Conservation (phyloP, 2,888 invertebrate species). For the Eremobia ochroleuca region DNA sequence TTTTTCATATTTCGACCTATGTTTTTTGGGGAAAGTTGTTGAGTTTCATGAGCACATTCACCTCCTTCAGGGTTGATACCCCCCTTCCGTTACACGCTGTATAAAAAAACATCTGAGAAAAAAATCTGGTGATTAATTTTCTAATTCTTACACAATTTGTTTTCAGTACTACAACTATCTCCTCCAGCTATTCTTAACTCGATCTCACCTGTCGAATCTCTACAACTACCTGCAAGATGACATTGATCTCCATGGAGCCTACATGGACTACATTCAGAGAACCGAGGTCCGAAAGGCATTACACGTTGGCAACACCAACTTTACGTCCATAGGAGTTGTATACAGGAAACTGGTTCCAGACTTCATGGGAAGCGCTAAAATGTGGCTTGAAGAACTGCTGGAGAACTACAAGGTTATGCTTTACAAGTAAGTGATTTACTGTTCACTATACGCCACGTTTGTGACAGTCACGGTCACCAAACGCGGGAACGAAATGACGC, state of each 20-base stretch:
- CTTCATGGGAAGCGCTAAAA: conserved; percentile 91
- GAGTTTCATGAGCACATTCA: too few relatives aligned
- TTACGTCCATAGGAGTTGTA: conserved; percentile 88
- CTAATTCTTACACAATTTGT: conserved; percentile 41
- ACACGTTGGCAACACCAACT: conserved; percentile 89
- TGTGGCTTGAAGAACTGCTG: conserved; percentile 89
- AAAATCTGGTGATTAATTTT: neutral
- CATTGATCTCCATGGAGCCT: conserved; percentile 81
- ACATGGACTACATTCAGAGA: conserved; percentile 85
- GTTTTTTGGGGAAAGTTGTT: too few relatives aligned
- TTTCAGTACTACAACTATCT: conserved; percentile 89
- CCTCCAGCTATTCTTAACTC: conserved; percentile 83
- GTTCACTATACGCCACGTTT: neutral
- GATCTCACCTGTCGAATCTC: conserved; percentile 85
- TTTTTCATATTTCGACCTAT: too few relatives aligned
- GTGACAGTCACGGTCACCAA: neutral
- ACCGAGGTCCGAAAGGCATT: conserved; percentile 86
- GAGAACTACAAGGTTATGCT: conserved; percentile 91
- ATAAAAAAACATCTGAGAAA: neutral
- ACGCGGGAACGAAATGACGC: neutral
- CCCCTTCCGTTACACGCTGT: too few relatives aligned
- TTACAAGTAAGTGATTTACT: conserved; percentile 89
- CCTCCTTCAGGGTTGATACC: too few relatives aligned
- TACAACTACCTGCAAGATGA: conserved; percentile 89
- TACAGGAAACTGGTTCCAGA: conserved; percentile 89